phyloP scores from a whole-genome alignment of 2,797 vertebrate species.

The Micromesistius poutassou region DNA sequence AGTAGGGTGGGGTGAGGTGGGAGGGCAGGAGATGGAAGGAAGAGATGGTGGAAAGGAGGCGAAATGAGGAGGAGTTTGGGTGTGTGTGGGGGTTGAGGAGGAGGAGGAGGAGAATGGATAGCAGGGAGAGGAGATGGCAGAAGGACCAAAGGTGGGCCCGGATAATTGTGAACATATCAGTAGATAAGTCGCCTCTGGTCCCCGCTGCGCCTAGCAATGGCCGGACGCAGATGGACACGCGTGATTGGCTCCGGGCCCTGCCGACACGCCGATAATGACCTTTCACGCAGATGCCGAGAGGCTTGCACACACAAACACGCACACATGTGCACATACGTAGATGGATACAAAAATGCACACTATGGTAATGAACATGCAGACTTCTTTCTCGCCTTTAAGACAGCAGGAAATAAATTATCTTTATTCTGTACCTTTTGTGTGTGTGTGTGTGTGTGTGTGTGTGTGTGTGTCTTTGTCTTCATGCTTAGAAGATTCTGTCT shows the following conservation, averaged over 20 bases:
- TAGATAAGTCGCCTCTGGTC: slow-evolving; percentile 65
- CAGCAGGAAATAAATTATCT: slow-evolving; percentile 72
- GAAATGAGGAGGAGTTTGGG: not conserved
- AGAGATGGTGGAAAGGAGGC: slow-evolving; percentile 6
- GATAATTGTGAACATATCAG: slow-evolving; percentile 73
- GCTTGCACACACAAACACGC: slow-evolving; percentile 19
- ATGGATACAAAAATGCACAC: slow-evolving; percentile 22
- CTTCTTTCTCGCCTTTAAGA: slow-evolving; percentile 53
- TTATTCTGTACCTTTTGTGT: slow-evolving; percentile 56
- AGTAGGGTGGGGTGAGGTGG: slow-evolving; percentile 47
- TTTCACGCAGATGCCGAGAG: slow-evolving; percentile 49
- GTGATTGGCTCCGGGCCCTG: slow-evolving; percentile 56
- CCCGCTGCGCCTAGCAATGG: slow-evolving; percentile 52
- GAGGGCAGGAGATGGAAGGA: slow-evolving; percentile 11
- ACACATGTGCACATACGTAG: slow-evolving; percentile 5
- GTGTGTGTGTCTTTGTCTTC: slow-evolving; percentile 33
- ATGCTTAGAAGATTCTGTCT: slow-evolving; percentile 64
- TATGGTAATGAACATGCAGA: slow-evolving; percentile 55
- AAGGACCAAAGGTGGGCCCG: slow-evolving; percentile 42
- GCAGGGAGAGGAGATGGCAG: not conserved
- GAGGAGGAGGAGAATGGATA: slow-evolving; percentile 16
- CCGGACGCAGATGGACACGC: slow-evolving; percentile 42
- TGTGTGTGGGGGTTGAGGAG: slow-evolving; percentile 2
- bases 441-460: slow-evolving; percentile 15
- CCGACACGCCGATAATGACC: slow-evolving; percentile 69